A percentile compares a stretch with the other conserved stretches of the same genome.
Conservation (phyloP, 2,888 invertebrate species). For the Hypselothyrea guttata region DNA sequence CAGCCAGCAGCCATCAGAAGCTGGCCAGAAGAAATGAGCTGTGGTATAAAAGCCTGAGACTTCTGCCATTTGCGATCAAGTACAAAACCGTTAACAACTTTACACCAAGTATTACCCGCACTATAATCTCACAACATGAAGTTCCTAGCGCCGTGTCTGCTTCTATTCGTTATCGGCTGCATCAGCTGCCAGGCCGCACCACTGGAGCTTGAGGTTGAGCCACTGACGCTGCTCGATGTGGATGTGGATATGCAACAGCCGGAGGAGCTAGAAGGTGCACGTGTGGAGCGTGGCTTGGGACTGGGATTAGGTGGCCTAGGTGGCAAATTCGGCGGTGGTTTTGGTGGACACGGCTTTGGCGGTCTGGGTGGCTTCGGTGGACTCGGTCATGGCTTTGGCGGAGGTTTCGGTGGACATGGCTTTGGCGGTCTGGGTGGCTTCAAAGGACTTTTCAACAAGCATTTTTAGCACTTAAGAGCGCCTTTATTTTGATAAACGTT, state of each 20-base stretch:
- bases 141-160: slow-evolving; percentile 33
- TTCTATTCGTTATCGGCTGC: slow-evolving; percentile 36
- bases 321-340: slow-evolving; percentile 46
- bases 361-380: slow-evolving; percentile 59
- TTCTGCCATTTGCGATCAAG: slow-evolving; percentile 43
- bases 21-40: slow-evolving; percentile 13
- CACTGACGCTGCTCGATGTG: slow-evolving; percentile 57
- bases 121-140: slow-evolving; percentile 37
- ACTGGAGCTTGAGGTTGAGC: slow-evolving; percentile 39
- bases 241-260: slow-evolving; percentile 45
- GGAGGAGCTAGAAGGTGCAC: slow-evolving; percentile 35
- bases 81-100: slow-evolving; percentile 36
- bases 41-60: slow-evolving; percentile 51
- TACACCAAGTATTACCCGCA: slow-evolving; percentile 1
- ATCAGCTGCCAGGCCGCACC: slow-evolving; percentile 40
- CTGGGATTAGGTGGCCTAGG: slow-evolving; percentile 45
- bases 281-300: slow-evolving; percentile 69
- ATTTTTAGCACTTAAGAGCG: slow-evolving; percentile 39
- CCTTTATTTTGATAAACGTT: slow-evolving; percentile 36
- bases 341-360: slow-evolving; percentile 37
- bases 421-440: slow-evolving; percentile 65
- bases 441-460: slow-evolving; percentile 70
- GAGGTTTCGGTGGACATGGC: slow-evolving; percentile 52
- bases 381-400: slow-evolving; percentile 57
- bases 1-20: slow-evolving; percentile 29